A percentile compares a stretch with the other conserved stretches of the same genome.
Evolutionary conservation across 2,113 vertebrate species (phyloP).

Genomic region (Rhinopomastus cyanomelas): DNA sequence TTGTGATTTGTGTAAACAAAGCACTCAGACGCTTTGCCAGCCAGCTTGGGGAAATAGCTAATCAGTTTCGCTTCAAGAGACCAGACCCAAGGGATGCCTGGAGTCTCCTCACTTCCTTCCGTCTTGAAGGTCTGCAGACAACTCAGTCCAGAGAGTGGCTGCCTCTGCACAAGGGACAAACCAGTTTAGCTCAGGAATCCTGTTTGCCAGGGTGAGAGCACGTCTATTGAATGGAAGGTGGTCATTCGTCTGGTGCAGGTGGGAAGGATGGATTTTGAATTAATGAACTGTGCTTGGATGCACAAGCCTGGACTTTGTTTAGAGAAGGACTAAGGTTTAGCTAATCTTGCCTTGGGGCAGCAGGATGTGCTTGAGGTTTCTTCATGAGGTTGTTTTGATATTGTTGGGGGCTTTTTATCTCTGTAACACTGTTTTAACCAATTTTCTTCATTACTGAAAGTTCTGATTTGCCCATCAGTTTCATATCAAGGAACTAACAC

Average conservation of each 20-base stretch:
- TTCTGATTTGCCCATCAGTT: not conserved
- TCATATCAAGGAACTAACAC: not conserved
- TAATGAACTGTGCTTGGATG: not conserved
- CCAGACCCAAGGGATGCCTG: not conserved
- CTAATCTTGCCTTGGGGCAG: not conserved
- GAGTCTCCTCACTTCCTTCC: not conserved
- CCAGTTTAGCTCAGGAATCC: not conserved
- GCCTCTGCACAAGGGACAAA: not conserved
- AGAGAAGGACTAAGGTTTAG: not conserved
- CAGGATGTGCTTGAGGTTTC: not conserved
- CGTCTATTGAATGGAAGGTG: not conserved
- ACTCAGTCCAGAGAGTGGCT: not conserved
- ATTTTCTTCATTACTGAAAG: not conserved
- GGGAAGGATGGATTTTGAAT: not conserved
- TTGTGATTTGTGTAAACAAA: conserved; percentile 42
- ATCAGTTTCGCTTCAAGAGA: conserved; percentile 20
- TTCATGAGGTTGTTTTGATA: not conserved
- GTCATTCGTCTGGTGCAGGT: not conserved
- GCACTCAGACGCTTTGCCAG: not conserved
- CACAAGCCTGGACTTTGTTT: not conserved
- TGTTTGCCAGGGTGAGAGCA: not conserved
- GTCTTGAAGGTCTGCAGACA: not conserved
- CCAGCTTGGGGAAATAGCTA: not conserved
- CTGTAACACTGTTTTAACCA: not conserved
- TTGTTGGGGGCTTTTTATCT: too few species aligned